Evolutionary conservation across 2,113 vertebrate species (phyloP).

Genomic region (Morone chrysops): DNA sequence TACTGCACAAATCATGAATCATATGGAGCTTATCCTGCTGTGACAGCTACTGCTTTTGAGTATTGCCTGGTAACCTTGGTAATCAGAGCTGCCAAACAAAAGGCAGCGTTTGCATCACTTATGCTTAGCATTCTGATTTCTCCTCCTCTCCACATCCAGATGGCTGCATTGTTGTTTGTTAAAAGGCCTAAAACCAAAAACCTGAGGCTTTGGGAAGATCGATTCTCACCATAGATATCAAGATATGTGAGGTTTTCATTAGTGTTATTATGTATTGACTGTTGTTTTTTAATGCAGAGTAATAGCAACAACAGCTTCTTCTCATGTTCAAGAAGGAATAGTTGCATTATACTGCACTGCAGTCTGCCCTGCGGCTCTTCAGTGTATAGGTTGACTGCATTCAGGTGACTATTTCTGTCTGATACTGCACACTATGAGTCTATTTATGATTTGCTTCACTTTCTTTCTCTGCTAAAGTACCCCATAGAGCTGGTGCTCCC

Average conservation of each 20-base stretch:
- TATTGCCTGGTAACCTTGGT: conserved; percentile 78
- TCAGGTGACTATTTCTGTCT: conserved; percentile 25
- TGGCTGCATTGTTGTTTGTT: conserved; percentile 72
- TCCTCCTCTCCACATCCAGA: conserved; percentile 72
- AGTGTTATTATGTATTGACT: too few relatives aligned
- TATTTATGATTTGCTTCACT: conserved; percentile 55
- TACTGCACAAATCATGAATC: conserved; percentile 58
- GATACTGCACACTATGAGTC: conserved; percentile 23
- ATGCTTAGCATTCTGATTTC: conserved; percentile 63
- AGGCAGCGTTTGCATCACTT: conserved; percentile 68
- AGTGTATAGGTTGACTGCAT: conserved; percentile 9
- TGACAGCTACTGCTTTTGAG: conserved; percentile 67
- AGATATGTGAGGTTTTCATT: neutral
- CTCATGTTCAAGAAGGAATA: neutral
- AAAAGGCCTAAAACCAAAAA: conserved; percentile 48
- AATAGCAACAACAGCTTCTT: neutral
- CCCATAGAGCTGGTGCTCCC: conserved; percentile 56
- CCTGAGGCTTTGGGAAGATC: conserved; percentile 30
- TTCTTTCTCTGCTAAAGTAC: conserved; percentile 40
- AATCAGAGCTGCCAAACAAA: conserved; percentile 77
- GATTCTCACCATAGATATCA: neutral
- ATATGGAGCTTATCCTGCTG: conserved; percentile 64
- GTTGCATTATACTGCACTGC: neutral
- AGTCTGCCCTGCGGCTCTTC: conserved; percentile 22
- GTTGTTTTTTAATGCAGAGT: too few relatives aligned